A percentile compares a stretch with the other conserved stretches of the same genome.
phyloP scores from a whole-genome alignment of 1,140 invertebrate genomes.

The Plutomurus gul region DNA sequence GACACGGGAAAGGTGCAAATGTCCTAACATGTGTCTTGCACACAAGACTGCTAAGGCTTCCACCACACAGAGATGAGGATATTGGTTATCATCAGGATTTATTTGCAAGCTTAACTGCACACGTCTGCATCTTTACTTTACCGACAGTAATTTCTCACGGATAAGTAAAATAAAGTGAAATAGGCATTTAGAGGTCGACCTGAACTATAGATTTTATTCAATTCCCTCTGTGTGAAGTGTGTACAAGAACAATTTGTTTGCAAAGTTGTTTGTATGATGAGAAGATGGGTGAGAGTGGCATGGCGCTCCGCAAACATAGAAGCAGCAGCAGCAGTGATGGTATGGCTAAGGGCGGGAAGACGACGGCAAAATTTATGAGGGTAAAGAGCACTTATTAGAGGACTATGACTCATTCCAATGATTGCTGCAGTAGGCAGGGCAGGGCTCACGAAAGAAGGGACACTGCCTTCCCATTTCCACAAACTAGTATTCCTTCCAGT shows the following conservation, averaged over 20 bases:
- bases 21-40: constrained; percentile 5
- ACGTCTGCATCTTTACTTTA: constrained; percentile 19
- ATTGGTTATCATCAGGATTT: constrained; percentile 21
- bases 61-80: constrained; percentile 24
- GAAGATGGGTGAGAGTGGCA: background rate
- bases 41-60: constrained; percentile 3
- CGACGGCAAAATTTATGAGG: background rate
- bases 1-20: constrained; percentile 6
- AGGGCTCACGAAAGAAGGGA: background rate
- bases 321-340: background rate
- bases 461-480: background rate
- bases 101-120: constrained; percentile 20
- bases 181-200: background rate
- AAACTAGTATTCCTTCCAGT: background rate
- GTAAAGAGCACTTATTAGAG: constrained; percentile 31
- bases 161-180: no score
- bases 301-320: background rate
- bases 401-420: constrained; percentile 33
- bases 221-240: background rate
- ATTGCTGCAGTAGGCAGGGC: constrained; percentile 33
- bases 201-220: background rate
- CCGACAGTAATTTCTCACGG: no score
- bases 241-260: constrained; percentile 1
- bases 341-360: constrained; percentile 3
- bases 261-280: constrained; percentile 15